Percentiles rank a stretch among this genome's conserved stretches.
Evolutionary conservation across 2,797 vertebrate genomes (phyloP).

Genomic region (Monodelphis domestica): DNA sequence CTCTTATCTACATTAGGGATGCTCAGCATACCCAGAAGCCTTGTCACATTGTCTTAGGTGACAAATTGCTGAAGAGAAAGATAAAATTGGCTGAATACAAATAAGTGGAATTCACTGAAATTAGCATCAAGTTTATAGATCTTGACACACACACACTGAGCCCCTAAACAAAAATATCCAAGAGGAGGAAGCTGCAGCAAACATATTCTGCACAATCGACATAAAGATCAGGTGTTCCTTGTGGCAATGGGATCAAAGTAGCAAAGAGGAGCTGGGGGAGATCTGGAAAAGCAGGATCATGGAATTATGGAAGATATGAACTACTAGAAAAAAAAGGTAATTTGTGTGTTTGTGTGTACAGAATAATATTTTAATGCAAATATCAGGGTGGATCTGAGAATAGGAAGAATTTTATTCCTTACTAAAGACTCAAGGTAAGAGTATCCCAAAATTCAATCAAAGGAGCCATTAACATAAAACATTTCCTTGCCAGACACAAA

Average conservation of each 20-base stretch:
- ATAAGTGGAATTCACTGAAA: constrained; percentile 39
- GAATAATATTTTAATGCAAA: constrained; percentile 12
- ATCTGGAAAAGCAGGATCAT: neutral
- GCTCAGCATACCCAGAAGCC: neutral
- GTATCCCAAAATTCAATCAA: neutral
- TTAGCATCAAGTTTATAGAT: constrained; percentile 42
- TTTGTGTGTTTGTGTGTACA: neutral
- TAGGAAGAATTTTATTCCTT: constrained; percentile 11
- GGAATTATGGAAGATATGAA: neutral
- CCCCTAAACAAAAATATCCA: neutral
- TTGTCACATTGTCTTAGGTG: constrained; percentile 39
- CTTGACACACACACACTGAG: constrained; percentile 55
- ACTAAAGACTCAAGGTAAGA: constrained; percentile 41
- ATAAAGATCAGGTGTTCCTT: constrained; percentile 11
- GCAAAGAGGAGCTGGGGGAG: constrained; percentile 11
- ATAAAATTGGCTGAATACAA: constrained; percentile 24
- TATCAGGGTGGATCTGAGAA: neutral
- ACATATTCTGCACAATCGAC: neutral
- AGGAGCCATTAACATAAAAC: neutral
- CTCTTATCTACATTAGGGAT: constrained; percentile 19
- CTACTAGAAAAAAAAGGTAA: neutral
- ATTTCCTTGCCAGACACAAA: neutral
- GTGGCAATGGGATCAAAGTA: constrained; percentile 21
- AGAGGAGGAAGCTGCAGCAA: neutral
- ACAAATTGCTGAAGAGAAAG: constrained; percentile 49